phyloP scores from a whole-genome alignment of 37 sponge, comb jelly and placozoan genomes.

The Cliona cf. orientalis region DNA sequence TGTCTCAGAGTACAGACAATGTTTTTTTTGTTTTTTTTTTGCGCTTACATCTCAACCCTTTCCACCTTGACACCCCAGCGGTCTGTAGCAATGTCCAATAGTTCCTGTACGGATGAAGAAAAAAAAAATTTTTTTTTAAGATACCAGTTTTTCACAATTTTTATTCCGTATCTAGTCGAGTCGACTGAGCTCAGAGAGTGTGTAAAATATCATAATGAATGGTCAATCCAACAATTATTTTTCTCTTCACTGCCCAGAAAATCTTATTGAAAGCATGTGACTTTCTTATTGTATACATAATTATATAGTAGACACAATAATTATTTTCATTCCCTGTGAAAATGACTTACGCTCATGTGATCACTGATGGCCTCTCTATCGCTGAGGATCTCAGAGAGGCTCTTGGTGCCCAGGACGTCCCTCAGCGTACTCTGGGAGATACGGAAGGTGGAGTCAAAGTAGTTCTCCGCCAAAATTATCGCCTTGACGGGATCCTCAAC shows the following conservation, averaged over 20 bases:
- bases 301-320: too few species aligned
- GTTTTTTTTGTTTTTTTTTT: not conserved
- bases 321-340: too few species aligned
- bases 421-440: slow-evolving; percentile 95
- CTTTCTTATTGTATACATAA: too few species aligned
- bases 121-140: not conserved
- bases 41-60: slow-evolving; percentile 85
- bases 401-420: slow-evolving; percentile 90
- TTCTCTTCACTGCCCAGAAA: too few species aligned
- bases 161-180: too few species aligned
- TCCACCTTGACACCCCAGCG: slow-evolving; percentile 94
- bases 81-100: slow-evolving; percentile 90
- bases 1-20: not conserved
- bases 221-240: too few species aligned
- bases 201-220: too few species aligned
- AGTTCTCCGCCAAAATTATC: slow-evolving; percentile 83
- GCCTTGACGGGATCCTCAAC: slow-evolving; percentile 72
- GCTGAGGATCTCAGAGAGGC: slow-evolving; percentile 82
- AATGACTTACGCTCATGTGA: slow-evolving; percentile 74
- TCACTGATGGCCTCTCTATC: slow-evolving; percentile 87
- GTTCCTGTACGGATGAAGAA: slow-evolving; percentile 31
- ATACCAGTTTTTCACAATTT: too few species aligned
- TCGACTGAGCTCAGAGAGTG: too few species aligned
- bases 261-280: too few species aligned
- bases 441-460: slow-evolving; percentile 66